Base-by-base conservation (phyloP, 2,888 invertebrate genomes). In the Ichneumoninae sp. region DNA sequence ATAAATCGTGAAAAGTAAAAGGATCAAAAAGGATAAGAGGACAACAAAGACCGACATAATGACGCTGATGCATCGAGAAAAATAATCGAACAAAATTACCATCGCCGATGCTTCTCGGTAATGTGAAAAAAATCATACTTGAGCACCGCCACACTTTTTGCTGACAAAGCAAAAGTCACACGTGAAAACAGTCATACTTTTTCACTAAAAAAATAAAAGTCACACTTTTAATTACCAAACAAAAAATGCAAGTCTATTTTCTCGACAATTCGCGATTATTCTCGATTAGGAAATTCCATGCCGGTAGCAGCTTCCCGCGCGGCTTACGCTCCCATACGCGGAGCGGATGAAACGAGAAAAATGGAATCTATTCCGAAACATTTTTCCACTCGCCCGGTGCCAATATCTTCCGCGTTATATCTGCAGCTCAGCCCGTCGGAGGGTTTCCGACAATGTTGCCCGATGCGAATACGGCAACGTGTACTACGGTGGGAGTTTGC, bases 61-160 rank as follows among this genome's bases (percentile, higher is more conserved):
- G 33, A 33, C 26, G 26, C 26, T 33, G 54, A n/a, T 10, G 16
- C 40, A 57, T 54, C 40, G 52, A 47, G 66, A 71, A 65, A 79
- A 71, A 65, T 3, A 47, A 19, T 19, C 19, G 19, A 19, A 19
- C 33, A 6, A 33, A 33, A 33, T 33, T 33, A 33, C 33, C 33
- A 0, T 33, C 33, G 0, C 33, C 33, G 5, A 33, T 33, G 33
- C 5, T 6, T 33, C 33, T 33, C 33, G 5, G 33, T 33, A 33
- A 33, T 33, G 33, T 6, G 33, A 0, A 33, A 33, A 33, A 33
- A 83, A 60, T 70, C 10, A 36, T 36, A 36, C 7, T 7, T 36
- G 36, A 7, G 36, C 36, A 36, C 36, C 8, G 36, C 8, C 36
- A 8, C 5, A 7, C 36, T 36, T 8, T 36, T 36, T 36, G 7